Percentiles rank a stretch among this genome's conserved stretches.
Evolutionary conservation across 1,140 invertebrate species (phyloP).

Genomic region (Heliconius eleuchia): DNA sequence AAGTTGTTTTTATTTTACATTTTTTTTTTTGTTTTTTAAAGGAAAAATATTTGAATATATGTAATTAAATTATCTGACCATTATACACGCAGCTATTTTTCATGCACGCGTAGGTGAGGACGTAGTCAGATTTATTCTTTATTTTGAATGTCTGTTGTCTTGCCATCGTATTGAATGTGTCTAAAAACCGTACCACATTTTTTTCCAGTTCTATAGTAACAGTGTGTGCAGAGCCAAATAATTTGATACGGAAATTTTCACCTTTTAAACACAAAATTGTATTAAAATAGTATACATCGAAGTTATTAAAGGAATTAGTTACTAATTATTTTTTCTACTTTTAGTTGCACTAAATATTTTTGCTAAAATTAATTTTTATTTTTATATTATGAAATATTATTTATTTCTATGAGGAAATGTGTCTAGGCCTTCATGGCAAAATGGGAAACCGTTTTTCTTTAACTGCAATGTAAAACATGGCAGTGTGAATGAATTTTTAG

Average conservation of each 20-base stretch:
- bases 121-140: constrained; percentile 64
- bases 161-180: constrained; percentile 70
- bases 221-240: constrained; percentile 53
- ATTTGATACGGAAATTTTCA: constrained; percentile 62
- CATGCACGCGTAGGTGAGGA: constrained; percentile 70
- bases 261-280: constrained; percentile 41
- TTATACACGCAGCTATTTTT: constrained; percentile 66
- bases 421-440: too few species aligned
- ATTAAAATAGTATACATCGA: neutral
- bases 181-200: constrained; percentile 60
- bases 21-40: neutral
- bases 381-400: too few species aligned
- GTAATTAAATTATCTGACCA: constrained; percentile 42
- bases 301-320: neutral
- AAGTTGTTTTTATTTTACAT: neutral
- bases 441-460: too few species aligned
- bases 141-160: constrained; percentile 69
- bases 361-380: too few species aligned
- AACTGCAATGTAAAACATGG: too few species aligned
- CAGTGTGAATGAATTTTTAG: too few species aligned
- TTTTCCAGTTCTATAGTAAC: constrained; percentile 66
- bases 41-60: neutral
- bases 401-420: too few species aligned
- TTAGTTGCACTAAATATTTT: too few species aligned
- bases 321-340: too few species aligned